Conservation (phyloP, 2,113 vertebrate species). For the Neotoma lepida region DNA sequence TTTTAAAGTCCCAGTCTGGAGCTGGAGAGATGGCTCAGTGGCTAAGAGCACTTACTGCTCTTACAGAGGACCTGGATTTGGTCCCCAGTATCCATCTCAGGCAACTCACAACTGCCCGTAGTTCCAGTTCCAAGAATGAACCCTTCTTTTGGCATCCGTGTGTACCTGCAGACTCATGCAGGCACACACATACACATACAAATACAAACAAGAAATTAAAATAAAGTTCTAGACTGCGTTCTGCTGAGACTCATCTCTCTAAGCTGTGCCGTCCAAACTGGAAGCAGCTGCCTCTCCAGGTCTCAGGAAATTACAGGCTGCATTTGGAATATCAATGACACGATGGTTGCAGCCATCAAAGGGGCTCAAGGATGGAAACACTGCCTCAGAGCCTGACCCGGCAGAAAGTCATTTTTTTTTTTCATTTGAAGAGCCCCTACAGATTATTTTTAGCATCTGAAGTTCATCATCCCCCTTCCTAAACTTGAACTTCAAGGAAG, state of each 20-base stretch:
- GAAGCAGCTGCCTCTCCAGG: conserved; percentile 82
- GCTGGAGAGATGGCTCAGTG: neutral
- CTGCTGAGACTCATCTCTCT: conserved; percentile 61
- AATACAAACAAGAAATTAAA: neutral
- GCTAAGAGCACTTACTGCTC: too few species aligned
- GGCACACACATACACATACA: neutral
- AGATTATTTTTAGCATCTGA: conserved; percentile 56
- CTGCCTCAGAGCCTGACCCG: conserved; percentile 58
- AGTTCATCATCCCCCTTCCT: conserved; percentile 53
- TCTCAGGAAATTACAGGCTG: conserved; percentile 83
- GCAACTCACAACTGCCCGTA: neutral
- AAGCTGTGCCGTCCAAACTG: conserved; percentile 60
- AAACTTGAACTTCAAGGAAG: neutral
- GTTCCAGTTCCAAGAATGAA: neutral
- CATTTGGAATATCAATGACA: conserved; percentile 76
- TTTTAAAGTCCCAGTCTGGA: neutral
- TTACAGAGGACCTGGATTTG: neutral
- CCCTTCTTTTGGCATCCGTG: neutral
- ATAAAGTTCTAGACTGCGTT: neutral
- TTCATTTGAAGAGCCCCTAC: neutral
- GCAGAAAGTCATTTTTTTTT: conserved; percentile 26
- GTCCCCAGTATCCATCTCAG: too few species aligned
- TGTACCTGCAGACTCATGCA: neutral
- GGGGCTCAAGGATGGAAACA: neutral
- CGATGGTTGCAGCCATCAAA: conserved; percentile 69